A percentile compares a stretch with the other conserved stretches of the same genome.
Conservation (phyloP, 1,140 invertebrate genomes). For the Yoshiicerus persimilis region DNA sequence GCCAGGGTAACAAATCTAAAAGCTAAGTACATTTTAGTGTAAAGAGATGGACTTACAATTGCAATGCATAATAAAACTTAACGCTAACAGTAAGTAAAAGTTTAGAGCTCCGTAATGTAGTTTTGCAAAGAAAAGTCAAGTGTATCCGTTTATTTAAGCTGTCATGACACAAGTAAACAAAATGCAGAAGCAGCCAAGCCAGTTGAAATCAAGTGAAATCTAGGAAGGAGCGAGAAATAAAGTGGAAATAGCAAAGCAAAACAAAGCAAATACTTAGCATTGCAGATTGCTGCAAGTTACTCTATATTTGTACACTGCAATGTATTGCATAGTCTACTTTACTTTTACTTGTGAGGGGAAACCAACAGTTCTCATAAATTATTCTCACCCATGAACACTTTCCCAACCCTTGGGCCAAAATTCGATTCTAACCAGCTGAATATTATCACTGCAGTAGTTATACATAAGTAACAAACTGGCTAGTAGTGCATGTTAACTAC, state of each 20-base stretch:
- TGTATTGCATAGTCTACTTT: not conserved
- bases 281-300: not conserved
- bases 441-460: not conserved
- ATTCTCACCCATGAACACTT: not conserved
- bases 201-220: not conserved
- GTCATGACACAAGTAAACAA: not conserved
- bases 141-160: not conserved
- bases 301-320: not conserved
- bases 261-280: not conserved
- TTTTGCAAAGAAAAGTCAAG: not conserved
- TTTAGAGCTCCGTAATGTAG: not conserved
- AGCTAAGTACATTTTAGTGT: too few species aligned
- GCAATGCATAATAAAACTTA: too few species aligned
- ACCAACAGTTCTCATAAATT: conserved; percentile 5
- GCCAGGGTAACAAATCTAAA: too few species aligned
- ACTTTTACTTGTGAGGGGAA: not conserved
- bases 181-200: not conserved
- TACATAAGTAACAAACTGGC: not conserved
- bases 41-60: too few species aligned
- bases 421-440: not conserved
- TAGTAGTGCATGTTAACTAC: not conserved
- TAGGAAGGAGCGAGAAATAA: not conserved
- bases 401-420: not conserved
- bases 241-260: not conserved
- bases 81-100: not conserved